Evolutionary conservation across 2,113 vertebrate genomes (phyloP).

Genomic region (Petromus typicus): DNA sequence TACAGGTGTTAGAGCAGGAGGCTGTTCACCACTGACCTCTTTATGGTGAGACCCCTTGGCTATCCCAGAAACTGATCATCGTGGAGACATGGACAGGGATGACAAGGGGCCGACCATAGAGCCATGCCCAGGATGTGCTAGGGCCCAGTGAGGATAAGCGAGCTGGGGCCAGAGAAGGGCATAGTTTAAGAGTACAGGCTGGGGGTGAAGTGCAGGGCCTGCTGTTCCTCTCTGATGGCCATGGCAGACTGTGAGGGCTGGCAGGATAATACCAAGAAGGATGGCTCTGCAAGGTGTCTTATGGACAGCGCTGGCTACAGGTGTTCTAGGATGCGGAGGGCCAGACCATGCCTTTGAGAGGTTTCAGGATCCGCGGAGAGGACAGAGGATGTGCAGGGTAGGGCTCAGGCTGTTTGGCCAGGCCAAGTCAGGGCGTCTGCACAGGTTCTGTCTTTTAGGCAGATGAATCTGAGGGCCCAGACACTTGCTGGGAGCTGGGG

Average conservation of each 20-base stretch:
- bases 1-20: too few species aligned
- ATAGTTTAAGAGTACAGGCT: neutral
- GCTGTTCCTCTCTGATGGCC: neutral
- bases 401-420: neutral
- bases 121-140: neutral
- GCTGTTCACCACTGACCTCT: neutral
- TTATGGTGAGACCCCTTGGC: neutral
- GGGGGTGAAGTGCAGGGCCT: neutral
- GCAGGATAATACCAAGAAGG: too few species aligned
- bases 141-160: neutral
- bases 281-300: neutral
- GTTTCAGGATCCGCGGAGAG: neutral
- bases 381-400: neutral
- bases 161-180: too few species aligned
- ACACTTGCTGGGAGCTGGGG: neutral
- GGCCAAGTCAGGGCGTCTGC: neutral
- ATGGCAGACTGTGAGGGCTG: neutral
- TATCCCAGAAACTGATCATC: neutral
- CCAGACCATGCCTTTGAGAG: neutral
- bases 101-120: neutral
- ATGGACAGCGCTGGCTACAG: neutral
- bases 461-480: neutral
- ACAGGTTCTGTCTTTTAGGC: neutral
- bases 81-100: neutral
- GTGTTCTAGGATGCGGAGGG: too few species aligned